These are phyloP conservation scores for Rhagium mordax DNA, from an alignment of 2,888 invertebrate genomes.

Conservation along the genomic window DNA sequence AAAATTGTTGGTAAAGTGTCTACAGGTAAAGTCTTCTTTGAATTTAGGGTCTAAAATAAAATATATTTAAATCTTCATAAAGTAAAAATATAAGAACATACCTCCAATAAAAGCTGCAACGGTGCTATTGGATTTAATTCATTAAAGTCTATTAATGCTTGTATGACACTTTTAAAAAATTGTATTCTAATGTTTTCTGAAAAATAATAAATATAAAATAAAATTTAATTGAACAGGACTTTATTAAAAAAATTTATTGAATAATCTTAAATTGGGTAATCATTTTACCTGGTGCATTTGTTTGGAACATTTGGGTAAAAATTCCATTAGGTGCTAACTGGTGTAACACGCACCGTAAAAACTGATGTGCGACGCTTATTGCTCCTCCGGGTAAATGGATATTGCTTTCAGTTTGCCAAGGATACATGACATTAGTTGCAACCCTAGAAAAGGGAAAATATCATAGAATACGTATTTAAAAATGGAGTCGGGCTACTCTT, in stretches of 20 bases:
- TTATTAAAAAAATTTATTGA: too few relatives aligned
- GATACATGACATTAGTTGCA: constrained; percentile 84
- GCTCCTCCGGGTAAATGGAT: constrained; percentile 95
- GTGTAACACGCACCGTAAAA: constrained; percentile 95
- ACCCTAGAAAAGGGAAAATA: constrained; percentile 72
- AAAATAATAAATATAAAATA: constrained; percentile 1
- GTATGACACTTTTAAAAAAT: constrained; percentile 95
- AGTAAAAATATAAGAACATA: constrained; percentile 59
- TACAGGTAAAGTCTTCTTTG: constrained; percentile 81
- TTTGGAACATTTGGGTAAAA: constrained; percentile 95
- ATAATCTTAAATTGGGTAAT: not conserved
- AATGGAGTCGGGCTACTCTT: too few relatives aligned
- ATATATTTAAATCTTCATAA: not conserved
- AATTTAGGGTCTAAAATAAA: constrained; percentile 77
- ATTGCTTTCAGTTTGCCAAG: constrained; percentile 91
- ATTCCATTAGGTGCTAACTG: constrained; percentile 98
- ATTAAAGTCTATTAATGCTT: constrained; percentile 94
- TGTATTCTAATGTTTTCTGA: constrained; percentile 82
- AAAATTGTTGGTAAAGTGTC: constrained; percentile 85
- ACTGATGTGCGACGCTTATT: constrained; percentile 96
- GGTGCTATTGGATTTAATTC: constrained; percentile 97
- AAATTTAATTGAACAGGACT: constrained; percentile 18
- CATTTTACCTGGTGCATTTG: constrained; percentile 84
- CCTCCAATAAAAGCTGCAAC: constrained; percentile 91
- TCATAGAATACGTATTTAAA: too few relatives aligned